phyloP scores from a whole-genome alignment of 2,888 invertebrate species.

The Phymatocera aterrima region DNA sequence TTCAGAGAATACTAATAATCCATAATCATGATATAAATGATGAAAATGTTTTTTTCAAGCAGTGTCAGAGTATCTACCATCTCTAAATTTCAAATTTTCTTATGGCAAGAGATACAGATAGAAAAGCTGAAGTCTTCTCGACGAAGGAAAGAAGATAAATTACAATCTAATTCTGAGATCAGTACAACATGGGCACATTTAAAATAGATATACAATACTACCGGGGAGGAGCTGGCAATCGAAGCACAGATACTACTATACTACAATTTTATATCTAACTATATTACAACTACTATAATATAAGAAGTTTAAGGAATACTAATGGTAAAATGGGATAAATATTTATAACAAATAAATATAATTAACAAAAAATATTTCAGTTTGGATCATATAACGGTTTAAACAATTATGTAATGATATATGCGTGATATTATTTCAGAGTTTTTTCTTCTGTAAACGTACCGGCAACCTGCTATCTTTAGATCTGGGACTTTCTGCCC shows the following conservation, averaged over 20 bases:
- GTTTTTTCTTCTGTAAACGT: slow-evolving; percentile 62
- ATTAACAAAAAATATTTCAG: slow-evolving; percentile 28
- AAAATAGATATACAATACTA: background rate
- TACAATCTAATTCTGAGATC: background rate
- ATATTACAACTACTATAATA: slow-evolving; percentile 20
- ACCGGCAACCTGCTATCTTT: slow-evolving; percentile 64
- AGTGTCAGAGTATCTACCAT: background rate
- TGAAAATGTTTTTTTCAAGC: background rate
- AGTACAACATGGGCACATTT: slow-evolving; percentile 28
- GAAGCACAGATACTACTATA: slow-evolving; percentile 4
- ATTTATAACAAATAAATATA: slow-evolving; percentile 39
- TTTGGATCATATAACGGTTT: slow-evolving; percentile 11
- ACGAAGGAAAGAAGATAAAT: background rate
- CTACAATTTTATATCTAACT: background rate
- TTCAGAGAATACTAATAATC: background rate
- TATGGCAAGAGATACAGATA: background rate
- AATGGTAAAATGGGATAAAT: slow-evolving; percentile 17
- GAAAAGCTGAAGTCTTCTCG: background rate
- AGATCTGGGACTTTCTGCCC: slow-evolving; percentile 52
- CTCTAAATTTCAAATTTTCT: background rate
- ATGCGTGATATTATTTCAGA: no score
- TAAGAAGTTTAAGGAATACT: background rate
- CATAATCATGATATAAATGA: background rate
- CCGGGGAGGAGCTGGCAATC: slow-evolving; percentile 3
- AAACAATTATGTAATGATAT: slow-evolving; percentile 15